Percentiles rank a stretch among this genome's conserved stretches.
Conservation (phyloP, 2,113 vertebrate species). For the Ceratotherium simum region DNA sequence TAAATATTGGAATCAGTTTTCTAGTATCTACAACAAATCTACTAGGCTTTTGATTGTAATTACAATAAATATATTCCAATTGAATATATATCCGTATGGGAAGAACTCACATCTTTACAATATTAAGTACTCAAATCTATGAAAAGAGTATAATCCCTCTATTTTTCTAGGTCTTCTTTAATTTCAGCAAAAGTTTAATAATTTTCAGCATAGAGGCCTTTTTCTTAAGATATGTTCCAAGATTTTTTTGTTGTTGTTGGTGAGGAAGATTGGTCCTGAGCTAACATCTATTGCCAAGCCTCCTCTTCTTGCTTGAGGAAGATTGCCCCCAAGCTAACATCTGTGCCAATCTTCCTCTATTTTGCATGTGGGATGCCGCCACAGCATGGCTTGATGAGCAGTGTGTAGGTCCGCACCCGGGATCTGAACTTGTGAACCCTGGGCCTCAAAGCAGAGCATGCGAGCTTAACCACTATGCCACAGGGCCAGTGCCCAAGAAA, state of each 20-base stretch:
- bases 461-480: no score
- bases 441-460: no score
- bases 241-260: background rate
- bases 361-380: no score
- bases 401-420: no score
- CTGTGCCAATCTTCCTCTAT: no score
- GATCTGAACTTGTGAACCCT: no score
- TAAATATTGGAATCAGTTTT: background rate
- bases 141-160: background rate
- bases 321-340: no score
- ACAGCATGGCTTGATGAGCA: no score
- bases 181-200: constrained; percentile 16
- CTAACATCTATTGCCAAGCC: no score
- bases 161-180: background rate
- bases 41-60: background rate
- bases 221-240: background rate
- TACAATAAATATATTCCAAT: background rate
- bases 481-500: background rate
- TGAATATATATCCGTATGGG: background rate
- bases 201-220: background rate
- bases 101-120: background rate
- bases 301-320: no score
- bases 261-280: no score
- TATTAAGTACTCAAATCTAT: background rate
- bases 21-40: background rate